phyloP scores from a whole-genome alignment of 2,888 invertebrate species.

The Tetranychus truncatus region DNA sequence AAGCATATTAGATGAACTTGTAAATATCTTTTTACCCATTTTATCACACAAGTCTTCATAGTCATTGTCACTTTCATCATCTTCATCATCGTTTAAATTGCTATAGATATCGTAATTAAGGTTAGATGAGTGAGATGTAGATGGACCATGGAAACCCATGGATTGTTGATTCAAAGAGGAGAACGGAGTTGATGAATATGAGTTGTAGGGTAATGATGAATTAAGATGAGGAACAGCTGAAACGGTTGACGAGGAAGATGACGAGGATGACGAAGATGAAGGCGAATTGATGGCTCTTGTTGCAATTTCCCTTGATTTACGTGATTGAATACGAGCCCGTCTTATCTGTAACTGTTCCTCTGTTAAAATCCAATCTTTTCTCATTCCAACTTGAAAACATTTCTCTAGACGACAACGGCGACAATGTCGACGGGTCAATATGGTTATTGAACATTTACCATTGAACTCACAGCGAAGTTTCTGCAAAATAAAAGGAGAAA shows the following conservation, averaged over 20 bases:
- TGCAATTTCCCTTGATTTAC: neutral
- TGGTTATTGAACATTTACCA: constrained; percentile 71
- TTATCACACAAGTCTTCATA: neutral
- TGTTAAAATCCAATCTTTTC: constrained; percentile 90
- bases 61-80: neutral
- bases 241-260: neutral
- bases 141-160: neutral
- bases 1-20: neutral
- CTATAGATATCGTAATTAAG: neutral
- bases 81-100: neutral
- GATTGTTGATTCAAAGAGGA: neutral
- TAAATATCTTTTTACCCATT: neutral
- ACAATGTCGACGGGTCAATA: constrained; percentile 79
- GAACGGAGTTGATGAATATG: neutral
- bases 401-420: constrained; percentile 86
- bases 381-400: constrained; percentile 84
- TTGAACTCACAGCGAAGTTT: constrained; percentile 80
- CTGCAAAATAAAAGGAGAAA: constrained; percentile 11
- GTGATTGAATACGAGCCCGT: constrained; percentile 36
- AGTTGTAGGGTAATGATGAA: neutral
- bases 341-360: constrained; percentile 77
- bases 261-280: neutral
- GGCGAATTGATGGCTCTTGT: neutral
- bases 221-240: neutral
- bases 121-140: neutral